A percentile compares a stretch with the other conserved stretches of the same genome.
These are phyloP conservation scores for Oreochromis niloticus DNA, from an alignment of 2,113 vertebrate species.

Conservation along the genomic window DNA sequence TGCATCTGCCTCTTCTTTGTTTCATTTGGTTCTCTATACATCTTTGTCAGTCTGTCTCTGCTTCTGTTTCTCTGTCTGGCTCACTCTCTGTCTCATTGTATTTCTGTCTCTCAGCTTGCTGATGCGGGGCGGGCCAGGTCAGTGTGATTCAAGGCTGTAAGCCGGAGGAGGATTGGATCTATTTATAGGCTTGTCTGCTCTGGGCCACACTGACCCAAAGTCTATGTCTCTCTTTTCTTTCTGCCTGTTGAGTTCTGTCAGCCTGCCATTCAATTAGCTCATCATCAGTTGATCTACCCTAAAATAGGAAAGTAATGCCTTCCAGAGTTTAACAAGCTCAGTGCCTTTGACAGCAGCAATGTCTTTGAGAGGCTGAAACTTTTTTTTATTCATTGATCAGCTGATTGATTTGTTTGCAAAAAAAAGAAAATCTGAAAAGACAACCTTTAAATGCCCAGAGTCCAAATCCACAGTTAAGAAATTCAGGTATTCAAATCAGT, in stretches of 20 bases:
- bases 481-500: neutral
- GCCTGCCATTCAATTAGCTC: conserved; percentile 11
- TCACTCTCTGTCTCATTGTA: neutral
- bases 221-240: conserved; percentile 21
- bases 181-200: conserved; percentile 55
- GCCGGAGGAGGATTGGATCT: conserved; percentile 59
- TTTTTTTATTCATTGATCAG: neutral
- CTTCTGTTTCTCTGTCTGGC: neutral
- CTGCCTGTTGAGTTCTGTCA: conserved; percentile 6
- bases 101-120: neutral
- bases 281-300: neutral
- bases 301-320: neutral
- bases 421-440: neutral
- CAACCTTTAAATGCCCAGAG: neutral
- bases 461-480: neutral
- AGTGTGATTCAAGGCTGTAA: conserved; percentile 48
- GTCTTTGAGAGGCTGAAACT: neutral
- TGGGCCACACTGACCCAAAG: conserved; percentile 48
- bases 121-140: conserved; percentile 20
- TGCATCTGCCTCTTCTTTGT: neutral
- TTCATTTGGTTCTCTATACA: neutral
- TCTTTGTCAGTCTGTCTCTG: neutral
- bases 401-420: neutral
- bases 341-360: neutral
- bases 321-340: neutral